These are phyloP conservation scores for Lepidurus arcticus DNA, from an alignment of 1,140 invertebrate genomes.

Conservation along the genomic window DNA sequence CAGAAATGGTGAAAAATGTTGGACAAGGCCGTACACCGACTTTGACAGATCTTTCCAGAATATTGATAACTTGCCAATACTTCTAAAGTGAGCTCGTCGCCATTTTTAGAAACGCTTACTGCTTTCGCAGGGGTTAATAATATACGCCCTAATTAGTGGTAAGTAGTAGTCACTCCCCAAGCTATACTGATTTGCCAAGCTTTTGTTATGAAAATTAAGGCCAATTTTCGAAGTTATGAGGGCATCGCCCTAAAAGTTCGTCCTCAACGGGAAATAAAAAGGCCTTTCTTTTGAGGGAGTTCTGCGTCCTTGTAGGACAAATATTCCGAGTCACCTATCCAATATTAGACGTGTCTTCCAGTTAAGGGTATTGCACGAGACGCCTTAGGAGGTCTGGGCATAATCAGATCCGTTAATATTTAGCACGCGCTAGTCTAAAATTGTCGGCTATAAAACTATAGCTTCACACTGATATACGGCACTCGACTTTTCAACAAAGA, in stretches of 20 bases:
- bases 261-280: background rate
- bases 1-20: background rate
- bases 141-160: background rate
- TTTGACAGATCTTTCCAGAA: background rate
- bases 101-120: background rate
- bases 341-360: background rate
- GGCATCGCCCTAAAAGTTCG: background rate
- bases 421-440: constrained; percentile 6
- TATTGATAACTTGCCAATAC: background rate
- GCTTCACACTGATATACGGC: background rate
- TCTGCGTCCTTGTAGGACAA: background rate
- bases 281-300: background rate
- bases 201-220: background rate
- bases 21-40: background rate
- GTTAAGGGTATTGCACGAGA: background rate
- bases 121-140: background rate
- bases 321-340: background rate
- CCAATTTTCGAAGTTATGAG: background rate
- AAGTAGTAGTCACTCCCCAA: too few species aligned
- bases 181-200: too few species aligned
- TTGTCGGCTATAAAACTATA: background rate
- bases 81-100: too few species aligned
- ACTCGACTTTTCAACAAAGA: background rate
- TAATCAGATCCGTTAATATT: constrained; percentile 11
- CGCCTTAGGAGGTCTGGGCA: constrained; percentile 1